Conservation (phyloP, 2,113 vertebrate species). For the Acanthochromis polyacanthus region DNA sequence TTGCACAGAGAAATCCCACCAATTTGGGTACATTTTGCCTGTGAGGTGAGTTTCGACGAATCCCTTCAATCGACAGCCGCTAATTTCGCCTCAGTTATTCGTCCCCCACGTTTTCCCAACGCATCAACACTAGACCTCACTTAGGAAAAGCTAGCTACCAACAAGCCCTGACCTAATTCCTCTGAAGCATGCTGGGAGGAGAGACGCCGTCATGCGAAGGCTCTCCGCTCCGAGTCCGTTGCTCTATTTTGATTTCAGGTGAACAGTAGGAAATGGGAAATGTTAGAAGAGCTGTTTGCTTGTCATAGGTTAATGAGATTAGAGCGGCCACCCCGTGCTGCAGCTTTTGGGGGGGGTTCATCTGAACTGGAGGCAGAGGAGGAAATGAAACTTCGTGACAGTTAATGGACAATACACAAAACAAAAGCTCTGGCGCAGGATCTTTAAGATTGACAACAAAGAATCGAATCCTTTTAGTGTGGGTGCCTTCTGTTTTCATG, state of each 20-base stretch:
- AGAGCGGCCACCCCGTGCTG: neutral
- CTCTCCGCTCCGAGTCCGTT: neutral
- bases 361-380: neutral
- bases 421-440: neutral
- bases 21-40: slow-evolving; percentile 11
- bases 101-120: neutral
- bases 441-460: neutral
- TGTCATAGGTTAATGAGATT: slow-evolving; percentile 38
- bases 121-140: slow-evolving; percentile 1
- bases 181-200: slow-evolving; percentile 42
- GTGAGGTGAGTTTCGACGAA: slow-evolving; percentile 7
- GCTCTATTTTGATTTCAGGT: slow-evolving; percentile 56
- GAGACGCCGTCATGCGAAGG: slow-evolving; percentile 3
- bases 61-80: neutral
- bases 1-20: slow-evolving; percentile 37
- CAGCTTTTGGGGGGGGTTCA: neutral
- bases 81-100: slow-evolving; percentile 9
- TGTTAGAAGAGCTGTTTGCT: slow-evolving; percentile 24
- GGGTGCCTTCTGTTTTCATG: neutral
- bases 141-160: slow-evolving; percentile 41
- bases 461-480: neutral
- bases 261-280: slow-evolving; percentile 36
- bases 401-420: neutral
- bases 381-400: neutral
- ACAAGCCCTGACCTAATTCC: slow-evolving; percentile 58